phyloP scores from a whole-genome alignment of 2,797 vertebrate genomes.

The Emydoidea blandingii region DNA sequence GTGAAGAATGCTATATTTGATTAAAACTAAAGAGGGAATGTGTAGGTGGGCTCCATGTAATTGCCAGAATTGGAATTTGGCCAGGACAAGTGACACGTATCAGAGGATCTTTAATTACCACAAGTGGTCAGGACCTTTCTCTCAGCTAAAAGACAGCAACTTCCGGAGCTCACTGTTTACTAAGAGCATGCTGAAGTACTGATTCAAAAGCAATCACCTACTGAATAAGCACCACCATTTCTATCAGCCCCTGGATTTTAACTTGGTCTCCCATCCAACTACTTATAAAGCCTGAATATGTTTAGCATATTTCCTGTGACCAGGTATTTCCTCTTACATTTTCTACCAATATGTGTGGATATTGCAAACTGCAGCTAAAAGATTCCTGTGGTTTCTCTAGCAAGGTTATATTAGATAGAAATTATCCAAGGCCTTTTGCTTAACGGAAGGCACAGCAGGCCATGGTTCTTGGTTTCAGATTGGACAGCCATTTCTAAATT shows the following conservation, averaged over 20 bases:
- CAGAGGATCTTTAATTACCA: background rate
- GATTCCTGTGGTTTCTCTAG: background rate
- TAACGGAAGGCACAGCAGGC: background rate
- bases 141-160: background rate
- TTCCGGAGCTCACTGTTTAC: background rate
- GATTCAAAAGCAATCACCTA: background rate
- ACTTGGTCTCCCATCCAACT: background rate
- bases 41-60: background rate
- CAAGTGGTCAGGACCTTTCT: background rate
- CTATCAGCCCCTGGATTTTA: background rate
- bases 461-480: background rate
- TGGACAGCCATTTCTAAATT: background rate
- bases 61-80: background rate
- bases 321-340: background rate
- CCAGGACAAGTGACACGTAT: background rate
- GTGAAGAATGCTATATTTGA: background rate
- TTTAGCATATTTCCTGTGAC: background rate
- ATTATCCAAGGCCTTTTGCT: background rate
- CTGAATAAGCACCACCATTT: background rate
- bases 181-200: background rate
- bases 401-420: background rate
- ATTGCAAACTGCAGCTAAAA: background rate
- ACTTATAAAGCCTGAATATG: background rate
- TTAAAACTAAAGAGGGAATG: background rate
- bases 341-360: background rate